Evolutionary conservation across 2,113 vertebrate genomes (phyloP).

Genomic region (Phocoena phocoena): DNA sequence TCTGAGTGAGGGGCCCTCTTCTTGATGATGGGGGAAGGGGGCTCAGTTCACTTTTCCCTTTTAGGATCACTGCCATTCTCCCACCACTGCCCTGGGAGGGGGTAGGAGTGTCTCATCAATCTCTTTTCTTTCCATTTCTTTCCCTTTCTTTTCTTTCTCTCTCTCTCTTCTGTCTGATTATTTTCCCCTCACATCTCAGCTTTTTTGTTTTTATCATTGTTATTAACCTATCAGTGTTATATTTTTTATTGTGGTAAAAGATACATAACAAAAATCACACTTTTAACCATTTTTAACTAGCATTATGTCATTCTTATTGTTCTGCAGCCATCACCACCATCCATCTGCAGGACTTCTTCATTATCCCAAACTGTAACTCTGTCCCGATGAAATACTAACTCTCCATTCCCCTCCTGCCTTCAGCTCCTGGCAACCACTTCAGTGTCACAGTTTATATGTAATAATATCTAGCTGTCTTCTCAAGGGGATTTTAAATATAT

Average conservation of each 20-base stretch:
- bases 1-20: neutral
- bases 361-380: neutral
- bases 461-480: conserved; percentile 83
- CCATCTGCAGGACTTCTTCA: neutral
- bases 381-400: neutral
- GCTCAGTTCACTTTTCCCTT: neutral
- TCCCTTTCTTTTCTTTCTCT: neutral
- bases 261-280: neutral
- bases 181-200: neutral
- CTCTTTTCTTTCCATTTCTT: neutral
- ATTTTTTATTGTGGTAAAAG: neutral
- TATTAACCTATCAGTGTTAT: conserved; percentile 92
- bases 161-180: neutral
- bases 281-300: neutral
- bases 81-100: neutral
- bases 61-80: neutral
- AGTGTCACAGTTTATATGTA: conserved; percentile 86
- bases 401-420: neutral
- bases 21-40: too few relatives aligned
- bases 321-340: neutral
- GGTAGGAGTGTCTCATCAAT: neutral
- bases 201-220: conserved; percentile 72
- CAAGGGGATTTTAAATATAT: conserved; percentile 84
- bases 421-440: neutral
- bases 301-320: neutral